Base-by-base conservation (phyloP, 2,888 invertebrate species). In the Limnephilus rhombicus region DNA sequence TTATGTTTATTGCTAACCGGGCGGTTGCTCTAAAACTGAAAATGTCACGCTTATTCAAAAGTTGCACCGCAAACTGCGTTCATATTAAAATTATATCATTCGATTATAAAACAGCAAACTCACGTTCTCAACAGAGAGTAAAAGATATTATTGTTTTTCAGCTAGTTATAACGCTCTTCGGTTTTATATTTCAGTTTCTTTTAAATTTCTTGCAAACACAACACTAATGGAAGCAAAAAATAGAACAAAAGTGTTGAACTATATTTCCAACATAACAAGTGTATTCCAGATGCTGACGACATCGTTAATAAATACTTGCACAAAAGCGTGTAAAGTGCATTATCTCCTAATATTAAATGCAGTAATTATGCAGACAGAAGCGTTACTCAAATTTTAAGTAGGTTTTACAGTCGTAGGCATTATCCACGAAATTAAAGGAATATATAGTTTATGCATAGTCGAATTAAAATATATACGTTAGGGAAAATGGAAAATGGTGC, bases 261-360 rank as follows among this genome's bases (percentile, higher is more conserved):
- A 68, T 24, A 68, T 68, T 24, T 13, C 34, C 4, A 83, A 34
- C 37, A 37, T 83, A 83, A 83, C 83, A 83, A 83, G 83, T 83
- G 83, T 18, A 24, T 37, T 34, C 34, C 83, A 83, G 83, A 83
- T 83, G 83, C 37, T 83, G 83, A 83, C 83, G 18, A 68, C 68
- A n/a, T 68, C 9, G 68, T 68, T 68, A 68, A 9, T 4, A 68
- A 68, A 68, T 68, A n/a, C 68, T 24, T 24, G 2, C 68, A 68
- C 9, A 68, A 68, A 68, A 68, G 68, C 24, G 68, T 24, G 68
- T 68, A 68, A 68, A 68, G 68, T 68, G 68, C 24, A 24, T 68
- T 68, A n/a, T 68, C 68, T 68, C 7, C 68, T 68, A 68, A 9
- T 68, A 24, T n/a, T 24, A 68, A 68, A 7, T 68, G 68, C n/a